These are phyloP conservation scores for Bubo bubo DNA, from an alignment of 2,113 vertebrate genomes.

Conservation along the genomic window DNA sequence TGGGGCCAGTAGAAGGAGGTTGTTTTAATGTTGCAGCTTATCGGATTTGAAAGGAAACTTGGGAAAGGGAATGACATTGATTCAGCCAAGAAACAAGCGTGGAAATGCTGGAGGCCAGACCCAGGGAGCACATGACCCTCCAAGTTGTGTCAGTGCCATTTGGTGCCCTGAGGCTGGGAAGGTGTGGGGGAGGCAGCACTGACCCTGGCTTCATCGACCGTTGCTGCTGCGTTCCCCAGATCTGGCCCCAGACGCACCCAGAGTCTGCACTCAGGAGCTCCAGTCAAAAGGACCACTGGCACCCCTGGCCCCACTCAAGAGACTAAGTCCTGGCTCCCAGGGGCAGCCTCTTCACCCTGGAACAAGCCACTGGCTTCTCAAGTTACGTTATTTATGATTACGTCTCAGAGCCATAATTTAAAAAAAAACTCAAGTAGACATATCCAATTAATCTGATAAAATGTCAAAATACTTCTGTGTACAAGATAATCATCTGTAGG, in stretches of 20 bases:
- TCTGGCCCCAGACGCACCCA: rapidly evolving
- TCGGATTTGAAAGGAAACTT: background rate
- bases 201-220: rapidly evolving
- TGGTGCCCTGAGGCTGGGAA: background rate
- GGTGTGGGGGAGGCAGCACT: background rate
- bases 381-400: background rate
- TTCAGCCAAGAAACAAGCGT: background rate
- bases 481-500: slow-evolving; percentile 3
- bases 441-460: slow-evolving; percentile 63
- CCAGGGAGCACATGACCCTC: background rate
- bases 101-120: background rate
- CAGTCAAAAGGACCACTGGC: no score
- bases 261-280: background rate
- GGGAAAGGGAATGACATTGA: rapidly evolving
- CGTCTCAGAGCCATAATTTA: background rate
- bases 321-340: background rate
- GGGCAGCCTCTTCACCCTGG: background rate
- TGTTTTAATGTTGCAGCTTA: background rate
- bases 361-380: background rate
- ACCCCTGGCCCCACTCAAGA: rapidly evolving
- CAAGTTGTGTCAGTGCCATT: rapidly evolving
- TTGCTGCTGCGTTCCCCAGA: background rate
- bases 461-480: slow-evolving; percentile 18
- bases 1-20: background rate
- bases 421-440: background rate